Percentiles rank a stretch among this genome's conserved stretches.
These are phyloP conservation scores for Labeo calbasu DNA, from an alignment of 2,797 vertebrate species.

Conservation along the genomic window DNA sequence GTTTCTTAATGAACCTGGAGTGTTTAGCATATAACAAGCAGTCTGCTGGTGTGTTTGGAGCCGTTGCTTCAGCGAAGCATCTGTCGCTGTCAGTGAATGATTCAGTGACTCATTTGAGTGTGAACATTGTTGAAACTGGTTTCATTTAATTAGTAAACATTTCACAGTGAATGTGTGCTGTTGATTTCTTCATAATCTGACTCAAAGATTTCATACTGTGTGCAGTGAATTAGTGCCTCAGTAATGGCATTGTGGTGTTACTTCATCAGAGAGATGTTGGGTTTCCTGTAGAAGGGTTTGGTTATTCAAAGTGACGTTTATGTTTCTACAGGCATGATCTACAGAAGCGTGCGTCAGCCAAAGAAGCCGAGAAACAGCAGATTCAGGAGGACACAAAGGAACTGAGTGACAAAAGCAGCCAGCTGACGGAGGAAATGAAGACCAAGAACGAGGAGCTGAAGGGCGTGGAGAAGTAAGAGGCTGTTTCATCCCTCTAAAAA, in stretches of 20 bases:
- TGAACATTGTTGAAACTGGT: too few relatives aligned
- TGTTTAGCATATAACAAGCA: not conserved
- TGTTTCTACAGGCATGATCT: conserved; percentile 82
- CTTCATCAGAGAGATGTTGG: not conserved
- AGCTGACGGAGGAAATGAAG: conserved; percentile 86
- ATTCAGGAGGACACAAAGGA: conserved; percentile 89
- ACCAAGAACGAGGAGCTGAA: conserved; percentile 87
- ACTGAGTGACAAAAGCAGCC: conserved; percentile 84
- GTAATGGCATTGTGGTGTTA: not conserved
- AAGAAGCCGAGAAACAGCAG: conserved; percentile 86
- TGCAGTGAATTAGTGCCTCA: not conserved
- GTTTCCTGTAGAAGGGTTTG: not conserved
- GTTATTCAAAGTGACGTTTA: not conserved
- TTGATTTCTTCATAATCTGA: not conserved
- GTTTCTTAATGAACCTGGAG: not conserved
- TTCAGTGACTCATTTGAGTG: not conserved
- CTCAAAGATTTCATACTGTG: not conserved
- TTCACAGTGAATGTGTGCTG: too few relatives aligned
- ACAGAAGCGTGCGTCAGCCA: conserved; percentile 81
- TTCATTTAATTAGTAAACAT: too few relatives aligned
- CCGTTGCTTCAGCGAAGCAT: not conserved
- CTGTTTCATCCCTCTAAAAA: not conserved
- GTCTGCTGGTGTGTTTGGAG: not conserved
- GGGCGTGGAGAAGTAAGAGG: conserved; percentile 88
- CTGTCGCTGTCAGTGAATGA: not conserved